Evolutionary conservation across 2,888 invertebrate species (phyloP), one percentile per base, ranked within the genome.

Genomic region (Dolichomitus sp.): DNA sequence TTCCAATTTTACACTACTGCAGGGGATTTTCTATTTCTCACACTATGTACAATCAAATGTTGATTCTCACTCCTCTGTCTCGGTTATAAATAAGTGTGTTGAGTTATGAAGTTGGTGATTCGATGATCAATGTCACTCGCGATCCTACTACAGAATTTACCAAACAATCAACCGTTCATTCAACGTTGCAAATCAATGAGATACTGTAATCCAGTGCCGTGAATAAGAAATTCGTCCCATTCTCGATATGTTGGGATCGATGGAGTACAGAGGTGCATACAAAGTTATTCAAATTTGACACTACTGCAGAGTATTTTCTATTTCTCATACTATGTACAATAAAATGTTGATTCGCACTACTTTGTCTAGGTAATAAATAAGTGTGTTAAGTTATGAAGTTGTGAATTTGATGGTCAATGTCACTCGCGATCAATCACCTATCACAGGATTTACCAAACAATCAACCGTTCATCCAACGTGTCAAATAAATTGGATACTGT

Each of bases 211-310:
- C 76, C 48, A 33, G 3, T 17, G 27, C 17, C 19, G 61, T 40
- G 57, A 33, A 11, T 19, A 45, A 50, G 23, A 76, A 76, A 80
- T 54, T 72, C 57, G 52, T n/a, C n/a, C 69, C 59, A 30, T 40
- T 57, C 48, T 37, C 5, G 14, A 12, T 61, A 52, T 37, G 68
- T 12, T 11, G 54, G 19, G 50, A 50, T 14, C 17, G 17, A n/a
- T 57, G 65, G 42, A 45, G 30, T 45, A 42, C 11, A 30, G 30
- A 33, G 40, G 70, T 68, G 30, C 63, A 80, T 83, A 73, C 76
- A 80, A 77, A 73, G 76, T 73, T 73, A 83, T 83, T 83, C 48
- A 73, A 63, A 83, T 76, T 72, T 33, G 19, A 61, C 48, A 61
- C 45, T 33, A 63, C 42, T 40, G 45, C 23, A 12, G n/a, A 40